Evolutionary conservation across 2,888 invertebrate genomes (phyloP).

Genomic region (Trilocha varians): DNA sequence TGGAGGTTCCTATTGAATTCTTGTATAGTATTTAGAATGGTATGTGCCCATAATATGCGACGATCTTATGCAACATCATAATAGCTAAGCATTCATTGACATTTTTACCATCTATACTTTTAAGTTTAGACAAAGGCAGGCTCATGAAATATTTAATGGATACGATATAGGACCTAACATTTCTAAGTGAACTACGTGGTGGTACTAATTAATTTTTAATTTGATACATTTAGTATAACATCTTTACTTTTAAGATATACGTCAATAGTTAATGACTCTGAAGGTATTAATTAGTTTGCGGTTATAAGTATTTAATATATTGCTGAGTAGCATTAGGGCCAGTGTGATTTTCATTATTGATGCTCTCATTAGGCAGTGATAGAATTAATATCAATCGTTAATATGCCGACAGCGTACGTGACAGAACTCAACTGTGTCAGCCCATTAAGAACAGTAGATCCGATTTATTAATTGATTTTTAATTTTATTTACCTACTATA

Average conservation of each 20-base stretch:
- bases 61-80: too few relatives aligned
- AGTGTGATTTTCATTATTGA: conserved; percentile 39
- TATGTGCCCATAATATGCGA: too few relatives aligned
- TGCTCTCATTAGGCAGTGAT: conserved; percentile 37
- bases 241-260: conserved; percentile 16
- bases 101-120: too few relatives aligned
- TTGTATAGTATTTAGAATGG: too few relatives aligned
- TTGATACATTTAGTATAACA: neutral
- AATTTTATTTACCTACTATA: conserved; percentile 23
- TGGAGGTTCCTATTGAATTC: too few relatives aligned
- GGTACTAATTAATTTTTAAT: neutral
- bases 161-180: neutral
- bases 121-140: too few relatives aligned
- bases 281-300: conserved; percentile 31
- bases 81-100: too few relatives aligned
- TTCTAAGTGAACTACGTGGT: too few relatives aligned
- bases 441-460: conserved; percentile 28
- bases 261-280: conserved; percentile 25
- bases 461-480: conserved; percentile 42
- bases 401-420: conserved; percentile 48
- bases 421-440: conserved; percentile 51
- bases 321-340: conserved; percentile 45
- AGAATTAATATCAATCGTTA: conserved; percentile 28
- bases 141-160: too few relatives aligned
- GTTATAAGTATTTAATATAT: conserved; percentile 29